Conservation (phyloP, 1,140 invertebrate species). For the Aphelenchoides fujianensis region DNA sequence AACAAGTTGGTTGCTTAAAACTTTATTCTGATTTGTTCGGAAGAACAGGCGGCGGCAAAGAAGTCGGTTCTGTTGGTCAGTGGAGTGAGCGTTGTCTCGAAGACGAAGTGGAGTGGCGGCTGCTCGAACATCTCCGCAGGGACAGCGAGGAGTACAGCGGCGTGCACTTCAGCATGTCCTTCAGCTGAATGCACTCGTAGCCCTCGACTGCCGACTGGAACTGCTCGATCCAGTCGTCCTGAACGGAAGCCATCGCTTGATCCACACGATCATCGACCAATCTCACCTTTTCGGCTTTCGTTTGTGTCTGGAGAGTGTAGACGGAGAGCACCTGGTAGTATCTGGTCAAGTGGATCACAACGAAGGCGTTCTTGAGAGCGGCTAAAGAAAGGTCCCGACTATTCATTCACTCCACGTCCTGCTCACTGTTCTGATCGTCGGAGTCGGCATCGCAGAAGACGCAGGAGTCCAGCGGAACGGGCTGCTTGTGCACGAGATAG, state of each 20-base stretch:
- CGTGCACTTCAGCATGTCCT: slow-evolving; percentile 59
- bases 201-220: slow-evolving; percentile 61
- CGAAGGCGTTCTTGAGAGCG: slow-evolving; percentile 59
- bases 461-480: slow-evolving; percentile 71
- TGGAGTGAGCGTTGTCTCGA: slow-evolving; percentile 32
- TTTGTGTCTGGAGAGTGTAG: slow-evolving; percentile 50
- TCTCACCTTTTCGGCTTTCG: slow-evolving; percentile 28
- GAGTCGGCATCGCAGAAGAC: slow-evolving; percentile 70
- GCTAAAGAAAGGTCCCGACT: slow-evolving; percentile 38
- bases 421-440: slow-evolving; percentile 63
- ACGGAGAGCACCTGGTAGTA: slow-evolving; percentile 61
- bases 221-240: slow-evolving; percentile 61
- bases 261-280: no score
- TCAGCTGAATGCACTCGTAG: slow-evolving; percentile 59
- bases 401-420: no score
- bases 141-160: slow-evolving; percentile 45
- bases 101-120: slow-evolving; percentile 24
- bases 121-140: slow-evolving; percentile 24
- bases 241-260: slow-evolving; percentile 22
- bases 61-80: slow-evolving; percentile 4
- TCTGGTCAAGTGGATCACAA: slow-evolving; percentile 59
- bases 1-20: no score
- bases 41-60: no score
- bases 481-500: slow-evolving; percentile 71
- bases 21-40: no score